These are phyloP conservation scores for Bungarus multicinctus DNA, from an alignment of 2,113 vertebrate genomes.

Conservation along the genomic window DNA sequence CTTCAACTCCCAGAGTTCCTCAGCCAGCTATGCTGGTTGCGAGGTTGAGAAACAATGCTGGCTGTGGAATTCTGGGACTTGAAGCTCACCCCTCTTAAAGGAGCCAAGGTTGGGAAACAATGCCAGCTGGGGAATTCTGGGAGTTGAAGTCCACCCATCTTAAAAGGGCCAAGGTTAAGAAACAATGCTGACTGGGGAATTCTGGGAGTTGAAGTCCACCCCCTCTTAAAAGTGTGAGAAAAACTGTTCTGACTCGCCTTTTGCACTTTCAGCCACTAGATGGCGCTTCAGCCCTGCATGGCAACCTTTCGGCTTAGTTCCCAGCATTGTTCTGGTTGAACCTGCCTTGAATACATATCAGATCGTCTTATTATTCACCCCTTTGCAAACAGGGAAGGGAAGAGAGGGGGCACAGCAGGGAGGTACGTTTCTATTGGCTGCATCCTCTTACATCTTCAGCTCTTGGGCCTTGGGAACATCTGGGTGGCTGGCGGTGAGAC, in stretches of 20 bases:
- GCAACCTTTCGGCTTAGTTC: neutral
- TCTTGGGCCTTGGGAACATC: neutral
- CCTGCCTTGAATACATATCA: neutral
- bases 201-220: too few relatives aligned
- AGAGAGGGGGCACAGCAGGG: neutral
- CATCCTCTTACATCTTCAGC: neutral
- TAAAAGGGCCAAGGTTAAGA: too few relatives aligned
- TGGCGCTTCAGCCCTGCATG: neutral
- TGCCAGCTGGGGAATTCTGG: too few relatives aligned
- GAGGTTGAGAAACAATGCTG: too few relatives aligned
- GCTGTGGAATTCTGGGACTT: too few relatives aligned
- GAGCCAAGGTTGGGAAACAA: too few relatives aligned
- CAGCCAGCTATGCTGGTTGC: neutral
- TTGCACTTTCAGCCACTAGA: neutral
- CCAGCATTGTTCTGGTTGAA: neutral
- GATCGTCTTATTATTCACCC: neutral
- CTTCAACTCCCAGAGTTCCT: neutral
- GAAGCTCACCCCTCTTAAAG: too few relatives aligned
- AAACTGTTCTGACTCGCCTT: neutral
- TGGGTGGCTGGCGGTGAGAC: neutral
- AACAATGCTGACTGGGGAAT: too few relatives aligned
- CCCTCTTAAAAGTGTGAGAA: neutral
- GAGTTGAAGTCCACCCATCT: too few relatives aligned
- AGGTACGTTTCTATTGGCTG: neutral
- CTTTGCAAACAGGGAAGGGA: neutral